phyloP scores from a whole-genome alignment of 2,113 vertebrate genomes.

The Eptesicus fuscus region DNA sequence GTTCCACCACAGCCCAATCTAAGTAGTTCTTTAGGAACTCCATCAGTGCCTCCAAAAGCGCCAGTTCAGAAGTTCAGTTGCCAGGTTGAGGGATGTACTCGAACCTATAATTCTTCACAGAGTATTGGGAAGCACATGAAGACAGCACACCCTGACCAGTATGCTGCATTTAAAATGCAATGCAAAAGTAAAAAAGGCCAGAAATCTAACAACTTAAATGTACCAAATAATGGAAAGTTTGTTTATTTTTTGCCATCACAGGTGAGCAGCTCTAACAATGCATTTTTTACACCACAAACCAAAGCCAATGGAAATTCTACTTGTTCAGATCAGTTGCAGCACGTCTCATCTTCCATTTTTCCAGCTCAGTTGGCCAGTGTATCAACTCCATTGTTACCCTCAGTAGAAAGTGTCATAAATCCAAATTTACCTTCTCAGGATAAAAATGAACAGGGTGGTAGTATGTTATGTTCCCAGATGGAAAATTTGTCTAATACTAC shows the following conservation, averaged over 20 bases:
- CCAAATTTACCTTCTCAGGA: constrained; percentile 80
- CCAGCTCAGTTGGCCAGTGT: constrained; percentile 86
- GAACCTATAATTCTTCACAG: constrained; percentile 91
- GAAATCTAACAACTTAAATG: constrained; percentile 71
- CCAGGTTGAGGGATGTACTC: constrained; percentile 89
- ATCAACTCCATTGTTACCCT: constrained; percentile 84
- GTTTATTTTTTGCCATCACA: constrained; percentile 78
- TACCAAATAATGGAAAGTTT: constrained; percentile 79
- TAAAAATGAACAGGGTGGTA: constrained; percentile 80
- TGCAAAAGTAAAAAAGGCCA: constrained; percentile 85
- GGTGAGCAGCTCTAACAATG: constrained; percentile 70
- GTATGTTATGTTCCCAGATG: constrained; percentile 79
- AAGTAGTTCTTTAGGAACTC: constrained; percentile 72
- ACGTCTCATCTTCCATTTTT: constrained; percentile 80
- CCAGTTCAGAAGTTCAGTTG: constrained; percentile 88
- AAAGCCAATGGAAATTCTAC: constrained; percentile 79
- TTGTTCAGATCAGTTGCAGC: constrained; percentile 78
- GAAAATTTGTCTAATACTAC: constrained; percentile 79
- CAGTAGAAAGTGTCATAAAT: constrained; percentile 82
- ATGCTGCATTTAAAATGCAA: constrained; percentile 89
- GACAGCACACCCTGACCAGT: constrained; percentile 91
- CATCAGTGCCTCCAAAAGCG: constrained; percentile 74
- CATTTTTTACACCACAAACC: constrained; percentile 81
- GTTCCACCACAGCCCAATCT: constrained; percentile 74
- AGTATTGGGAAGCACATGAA: constrained; percentile 98